Evolutionary conservation across 2,113 vertebrate genomes (phyloP).

Genomic region (Lagopus leucura): DNA sequence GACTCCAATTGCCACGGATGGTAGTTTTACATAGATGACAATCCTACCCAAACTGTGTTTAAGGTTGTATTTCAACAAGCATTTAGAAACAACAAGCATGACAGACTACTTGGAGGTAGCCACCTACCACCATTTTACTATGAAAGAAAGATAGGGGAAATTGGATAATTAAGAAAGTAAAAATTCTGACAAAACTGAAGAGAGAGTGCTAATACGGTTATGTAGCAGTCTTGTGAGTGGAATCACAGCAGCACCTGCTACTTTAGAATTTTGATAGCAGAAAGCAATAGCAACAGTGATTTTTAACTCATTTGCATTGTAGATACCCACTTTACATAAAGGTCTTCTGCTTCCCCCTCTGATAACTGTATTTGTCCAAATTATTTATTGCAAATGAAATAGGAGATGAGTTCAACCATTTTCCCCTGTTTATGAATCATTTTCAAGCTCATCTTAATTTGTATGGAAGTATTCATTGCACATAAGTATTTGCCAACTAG

Average conservation of each 20-base stretch:
- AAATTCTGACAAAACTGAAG: background rate
- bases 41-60: background rate
- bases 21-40: background rate
- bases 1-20: background rate
- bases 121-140: background rate
- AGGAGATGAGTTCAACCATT: conserved; percentile 27
- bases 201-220: background rate
- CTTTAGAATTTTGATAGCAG: conserved; percentile 25
- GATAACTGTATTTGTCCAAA: conserved; percentile 58
- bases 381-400: conserved; percentile 49
- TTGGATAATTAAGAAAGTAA: background rate
- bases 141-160: background rate
- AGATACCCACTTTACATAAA: conserved; percentile 13
- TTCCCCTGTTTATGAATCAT: conserved; percentile 36
- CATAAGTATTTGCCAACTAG: conserved; percentile 56
- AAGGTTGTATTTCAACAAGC: background rate
- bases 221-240: background rate
- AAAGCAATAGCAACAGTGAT: conserved; percentile 43
- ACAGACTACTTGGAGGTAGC: background rate
- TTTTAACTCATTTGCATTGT: conserved; percentile 54
- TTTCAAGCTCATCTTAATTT: conserved; percentile 56
- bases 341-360: background rate
- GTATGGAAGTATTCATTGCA: conserved; percentile 30
- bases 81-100: background rate
- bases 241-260: conserved; percentile 21